Evolutionary conservation across 2,113 vertebrate species (phyloP), one percentile per base, ranked within the genome.

Genomic region (Drymodes brunneopygia): DNA sequence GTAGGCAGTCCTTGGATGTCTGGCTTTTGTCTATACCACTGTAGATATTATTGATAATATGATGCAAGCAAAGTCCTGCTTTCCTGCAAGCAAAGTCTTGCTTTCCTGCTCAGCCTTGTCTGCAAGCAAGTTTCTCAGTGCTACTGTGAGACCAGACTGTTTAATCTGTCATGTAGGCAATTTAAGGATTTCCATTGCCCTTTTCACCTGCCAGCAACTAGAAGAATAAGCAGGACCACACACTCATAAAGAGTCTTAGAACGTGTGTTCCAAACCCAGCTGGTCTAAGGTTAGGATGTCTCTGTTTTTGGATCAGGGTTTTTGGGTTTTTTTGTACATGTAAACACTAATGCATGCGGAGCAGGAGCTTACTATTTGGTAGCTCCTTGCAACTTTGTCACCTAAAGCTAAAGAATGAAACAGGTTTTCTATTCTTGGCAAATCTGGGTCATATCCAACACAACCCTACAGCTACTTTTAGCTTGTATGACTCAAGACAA

Each of bases 21-120:
- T 97, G 92, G 74, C 15, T 93, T 96, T 92, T 92, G 58, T 96
- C 95, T 93, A 25, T 61, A 77, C 50, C 92, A 86, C 58, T 66
- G 67, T 38, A 80, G 38, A 50, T 80, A 82, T 61, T 88, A 94
- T 88, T 80, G 85, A 70, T 21, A 23, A 82, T 80, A 77, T 42
- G 74, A 93, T 80, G 88, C 74, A 80, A 93, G 53, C 40, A 79
- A 93, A 95, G 31, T 87, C 67, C 54, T 86, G 18, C 24, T 90
- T 93, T 72, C 61, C 53, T 64, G 33, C 21, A 86, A 88, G 45
- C n/a, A 75, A 92, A 94, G 40, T 71, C 65, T 48, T 71, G 16
- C 25, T 85, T 93, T 80, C 66, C 67, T 70, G 40, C 42, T 95
- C 54, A 94, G 82, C 54, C 58, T 58, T 77, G 42, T 81, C 67